Evolutionary conservation across 2,888 invertebrate genomes (phyloP).

Genomic region (Allacma fusca): DNA sequence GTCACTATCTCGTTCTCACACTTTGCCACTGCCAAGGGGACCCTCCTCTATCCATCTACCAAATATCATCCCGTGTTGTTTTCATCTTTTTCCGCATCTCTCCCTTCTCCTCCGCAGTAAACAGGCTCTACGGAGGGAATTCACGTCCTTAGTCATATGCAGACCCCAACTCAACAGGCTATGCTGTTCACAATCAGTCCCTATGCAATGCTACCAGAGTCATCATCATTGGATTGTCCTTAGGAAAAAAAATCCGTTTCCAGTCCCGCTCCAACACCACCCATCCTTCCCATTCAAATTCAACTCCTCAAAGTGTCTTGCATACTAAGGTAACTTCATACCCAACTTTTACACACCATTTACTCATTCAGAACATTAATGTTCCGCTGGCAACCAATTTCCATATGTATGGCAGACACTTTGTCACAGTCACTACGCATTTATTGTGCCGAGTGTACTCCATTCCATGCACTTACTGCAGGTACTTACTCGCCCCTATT

Average conservation of each 20-base stretch:
- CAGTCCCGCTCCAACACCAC: too few species aligned
- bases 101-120: slow-evolving; percentile 14
- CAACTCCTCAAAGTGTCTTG: not conserved
- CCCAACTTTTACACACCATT: not conserved
- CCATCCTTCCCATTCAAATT: too few species aligned
- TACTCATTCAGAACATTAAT: not conserved
- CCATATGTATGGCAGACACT: not conserved
- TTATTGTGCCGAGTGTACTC: too few species aligned
- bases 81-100: slow-evolving; percentile 29
- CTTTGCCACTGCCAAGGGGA: slow-evolving; percentile 42
- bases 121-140: not conserved
- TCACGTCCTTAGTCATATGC: not conserved
- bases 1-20: slow-evolving; percentile 44
- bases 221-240: too few species aligned
- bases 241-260: too few species aligned
- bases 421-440: not conserved
- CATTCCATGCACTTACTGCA: too few species aligned
- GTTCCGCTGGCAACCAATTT: not conserved
- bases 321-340: not conserved
- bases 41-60: slow-evolving; percentile 23
- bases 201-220: too few species aligned
- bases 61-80: slow-evolving; percentile 20
- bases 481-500: too few species aligned
- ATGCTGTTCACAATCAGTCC: too few species aligned
- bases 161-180: too few species aligned